Conservation (phyloP, 2,113 vertebrate species). For the Rhodinocichla rosea region DNA sequence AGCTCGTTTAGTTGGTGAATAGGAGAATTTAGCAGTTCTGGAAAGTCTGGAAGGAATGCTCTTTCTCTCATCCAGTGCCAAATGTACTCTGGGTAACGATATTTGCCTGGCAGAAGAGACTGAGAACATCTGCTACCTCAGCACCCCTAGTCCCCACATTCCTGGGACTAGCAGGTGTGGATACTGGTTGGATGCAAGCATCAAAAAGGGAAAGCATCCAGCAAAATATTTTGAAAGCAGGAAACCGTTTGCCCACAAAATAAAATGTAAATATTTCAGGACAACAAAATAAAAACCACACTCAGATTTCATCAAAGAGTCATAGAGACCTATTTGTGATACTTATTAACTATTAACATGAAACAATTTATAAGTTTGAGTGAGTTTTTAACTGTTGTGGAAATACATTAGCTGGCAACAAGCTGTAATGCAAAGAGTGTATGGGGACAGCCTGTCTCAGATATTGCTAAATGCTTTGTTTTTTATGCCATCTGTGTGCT, state of each 20-base stretch:
- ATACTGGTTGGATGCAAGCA: neutral
- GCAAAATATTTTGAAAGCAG: neutral
- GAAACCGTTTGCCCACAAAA: neutral
- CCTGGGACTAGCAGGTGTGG: neutral
- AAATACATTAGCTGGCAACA: conserved; percentile 10
- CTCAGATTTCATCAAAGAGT: neutral
- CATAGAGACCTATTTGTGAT: neutral
- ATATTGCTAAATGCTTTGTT: conserved; percentile 27
- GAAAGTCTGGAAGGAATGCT: neutral
- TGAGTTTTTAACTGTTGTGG: neutral
- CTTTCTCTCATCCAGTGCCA: neutral
- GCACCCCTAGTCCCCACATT: neutral
- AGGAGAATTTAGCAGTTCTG: neutral
- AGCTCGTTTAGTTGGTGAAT: neutral
- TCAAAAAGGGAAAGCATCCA: neutral
- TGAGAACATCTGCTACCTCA: neutral
- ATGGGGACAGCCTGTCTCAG: conserved; percentile 17
- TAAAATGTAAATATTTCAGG: neutral
- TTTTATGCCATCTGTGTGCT: conserved; percentile 53
- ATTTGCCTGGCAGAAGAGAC: neutral
- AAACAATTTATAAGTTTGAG: neutral
- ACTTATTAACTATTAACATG: neutral
- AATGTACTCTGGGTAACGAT: neutral
- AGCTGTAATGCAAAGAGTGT: neutral
- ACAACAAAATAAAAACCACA: neutral